Percentiles rank a stretch among this genome's conserved stretches.
Evolutionary conservation across 1,140 invertebrate genomes (phyloP).

Genomic region (Diabrotica virgifera): DNA sequence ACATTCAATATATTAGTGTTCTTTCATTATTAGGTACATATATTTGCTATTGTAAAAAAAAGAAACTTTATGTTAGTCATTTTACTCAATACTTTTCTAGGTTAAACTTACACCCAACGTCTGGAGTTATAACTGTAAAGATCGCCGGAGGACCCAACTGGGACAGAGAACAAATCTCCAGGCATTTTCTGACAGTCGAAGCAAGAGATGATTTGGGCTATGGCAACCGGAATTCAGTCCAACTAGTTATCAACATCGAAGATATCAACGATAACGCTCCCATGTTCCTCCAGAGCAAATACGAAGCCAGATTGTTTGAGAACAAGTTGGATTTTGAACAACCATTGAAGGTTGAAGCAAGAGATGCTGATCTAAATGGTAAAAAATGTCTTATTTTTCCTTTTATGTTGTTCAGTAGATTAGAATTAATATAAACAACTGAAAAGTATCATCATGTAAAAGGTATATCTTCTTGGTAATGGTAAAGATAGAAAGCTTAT

Average conservation of each 20-base stretch:
- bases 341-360: constrained; percentile 73
- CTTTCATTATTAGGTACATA: too few species aligned
- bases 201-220: constrained; percentile 83
- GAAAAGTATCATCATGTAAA: too few species aligned
- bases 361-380: constrained; percentile 85
- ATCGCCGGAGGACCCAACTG: constrained; percentile 69
- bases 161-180: constrained; percentile 81
- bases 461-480: too few species aligned
- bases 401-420: too few species aligned
- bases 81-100: constrained; percentile 52
- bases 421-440: too few species aligned
- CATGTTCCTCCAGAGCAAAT: constrained; percentile 75
- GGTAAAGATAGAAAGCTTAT: too few species aligned
- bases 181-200: constrained; percentile 89
- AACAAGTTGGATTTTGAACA: constrained; percentile 77
- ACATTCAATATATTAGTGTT: too few species aligned
- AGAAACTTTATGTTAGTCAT: neutral
- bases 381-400: constrained; percentile 15
- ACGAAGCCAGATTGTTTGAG: constrained; percentile 80
- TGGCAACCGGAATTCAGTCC: constrained; percentile 84
- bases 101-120: constrained; percentile 74
- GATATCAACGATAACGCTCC: constrained; percentile 89
- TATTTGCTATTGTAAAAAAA: too few species aligned
- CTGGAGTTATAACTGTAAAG: constrained; percentile 81
- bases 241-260: constrained; percentile 79